Conservation (phyloP, 2,888 invertebrate genomes). For the Matsumyia berberina region DNA sequence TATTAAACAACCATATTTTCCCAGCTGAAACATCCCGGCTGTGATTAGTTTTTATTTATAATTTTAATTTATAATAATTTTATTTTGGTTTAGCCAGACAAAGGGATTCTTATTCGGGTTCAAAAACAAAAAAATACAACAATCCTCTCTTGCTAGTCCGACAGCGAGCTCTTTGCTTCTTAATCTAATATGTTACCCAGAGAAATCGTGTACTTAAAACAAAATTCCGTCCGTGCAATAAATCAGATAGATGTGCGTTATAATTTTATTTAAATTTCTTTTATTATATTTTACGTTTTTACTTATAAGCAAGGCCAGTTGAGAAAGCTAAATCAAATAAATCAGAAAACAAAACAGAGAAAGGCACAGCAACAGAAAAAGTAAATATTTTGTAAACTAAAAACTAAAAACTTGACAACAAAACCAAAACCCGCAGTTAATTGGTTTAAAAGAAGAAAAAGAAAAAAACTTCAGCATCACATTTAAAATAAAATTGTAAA, state of each 20-base stretch:
- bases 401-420: too few relatives aligned
- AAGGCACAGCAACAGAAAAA: slow-evolving; percentile 38
- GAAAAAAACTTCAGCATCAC: slow-evolving; percentile 69
- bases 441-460: slow-evolving; percentile 29
- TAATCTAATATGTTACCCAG: too few relatives aligned
- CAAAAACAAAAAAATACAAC: too few relatives aligned
- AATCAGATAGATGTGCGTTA: slow-evolving; percentile 17
- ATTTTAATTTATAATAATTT: too few relatives aligned
- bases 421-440: slow-evolving; percentile 11
- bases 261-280: neutral
- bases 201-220: slow-evolving; percentile 36
- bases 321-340: neutral
- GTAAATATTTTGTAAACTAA: slow-evolving; percentile 13
- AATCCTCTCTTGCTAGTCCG: too few relatives aligned
- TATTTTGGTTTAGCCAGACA: too few relatives aligned
- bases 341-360: slow-evolving; percentile 19
- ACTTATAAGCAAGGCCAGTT: slow-evolving; percentile 13
- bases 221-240: slow-evolving; percentile 47
- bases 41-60: too few relatives aligned
- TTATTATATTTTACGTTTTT: neutral
- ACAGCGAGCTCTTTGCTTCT: too few relatives aligned
- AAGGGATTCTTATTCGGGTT: too few relatives aligned
- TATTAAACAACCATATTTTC: too few relatives aligned
- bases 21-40: too few relatives aligned
- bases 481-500: slow-evolving; percentile 1